Percentiles rank a stretch among this genome's conserved stretches.
Evolutionary conservation across 2,888 invertebrate species (phyloP).

Genomic region (Pseudococcus longispinus): DNA sequence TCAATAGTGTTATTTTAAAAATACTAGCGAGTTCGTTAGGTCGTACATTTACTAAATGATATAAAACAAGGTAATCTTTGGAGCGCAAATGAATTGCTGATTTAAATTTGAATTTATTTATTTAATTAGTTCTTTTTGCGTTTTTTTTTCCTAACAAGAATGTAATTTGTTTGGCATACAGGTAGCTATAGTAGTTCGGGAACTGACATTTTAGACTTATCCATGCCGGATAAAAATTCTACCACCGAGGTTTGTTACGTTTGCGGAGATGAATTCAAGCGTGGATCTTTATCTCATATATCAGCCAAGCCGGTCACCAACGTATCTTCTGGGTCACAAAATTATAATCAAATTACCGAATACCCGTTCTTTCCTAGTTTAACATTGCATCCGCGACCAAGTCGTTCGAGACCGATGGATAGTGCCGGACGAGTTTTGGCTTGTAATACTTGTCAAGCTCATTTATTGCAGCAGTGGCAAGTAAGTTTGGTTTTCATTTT

Average conservation of each 20-base stretch:
- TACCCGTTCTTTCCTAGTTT: constrained; percentile 64
- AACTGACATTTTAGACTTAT: constrained; percentile 84
- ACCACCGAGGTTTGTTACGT: constrained; percentile 89
- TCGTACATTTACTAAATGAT: constrained; percentile 8
- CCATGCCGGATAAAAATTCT: constrained; percentile 92
- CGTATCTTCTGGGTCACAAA: constrained; percentile 63
- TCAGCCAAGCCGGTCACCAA: constrained; percentile 67
- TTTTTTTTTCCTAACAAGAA: neutral
- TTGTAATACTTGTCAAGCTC: constrained; percentile 77
- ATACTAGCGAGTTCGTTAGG: constrained; percentile 14
- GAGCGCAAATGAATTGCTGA: neutral
- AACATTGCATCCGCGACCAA: constrained; percentile 80
- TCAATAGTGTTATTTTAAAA: constrained; percentile 24
- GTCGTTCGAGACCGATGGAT: constrained; percentile 86
- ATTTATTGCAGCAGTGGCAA: constrained; percentile 89
- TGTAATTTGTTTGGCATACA: constrained; percentile 14
- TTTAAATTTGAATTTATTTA: neutral
- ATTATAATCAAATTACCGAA: constrained; percentile 60
- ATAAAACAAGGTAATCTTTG: constrained; percentile 22
- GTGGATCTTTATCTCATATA: constrained; percentile 79
- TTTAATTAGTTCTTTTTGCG: neutral
- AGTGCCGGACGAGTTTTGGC: constrained; percentile 72
- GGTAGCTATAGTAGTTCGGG: constrained; percentile 69
- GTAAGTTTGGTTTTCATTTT: constrained; percentile 62
- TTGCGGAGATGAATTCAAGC: constrained; percentile 85